Percentiles rank a stretch among this genome's conserved stretches.
phyloP scores from a whole-genome alignment of 2,888 invertebrate genomes.

The Drosophila atripex region DNA sequence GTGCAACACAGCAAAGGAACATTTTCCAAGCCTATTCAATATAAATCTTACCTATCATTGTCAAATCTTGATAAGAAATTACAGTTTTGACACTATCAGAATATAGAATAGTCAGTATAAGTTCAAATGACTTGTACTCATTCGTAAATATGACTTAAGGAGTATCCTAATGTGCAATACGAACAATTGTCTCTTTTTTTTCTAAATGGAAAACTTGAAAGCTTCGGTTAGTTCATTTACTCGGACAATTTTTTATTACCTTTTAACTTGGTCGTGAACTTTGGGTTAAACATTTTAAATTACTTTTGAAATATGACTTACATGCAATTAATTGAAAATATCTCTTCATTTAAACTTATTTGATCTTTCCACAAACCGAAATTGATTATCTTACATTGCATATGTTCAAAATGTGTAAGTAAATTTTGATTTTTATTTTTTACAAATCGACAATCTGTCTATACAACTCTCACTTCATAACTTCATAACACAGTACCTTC shows the following conservation, averaged over 20 bases:
- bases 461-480: constrained; percentile 11
- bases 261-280: background rate
- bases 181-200: background rate
- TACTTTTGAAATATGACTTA: background rate
- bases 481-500: background rate
- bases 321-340: constrained; percentile 37
- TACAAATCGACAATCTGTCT: constrained; percentile 19
- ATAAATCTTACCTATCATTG: background rate
- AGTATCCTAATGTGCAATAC: no score
- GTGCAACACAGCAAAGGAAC: background rate
- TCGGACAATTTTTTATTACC: background rate
- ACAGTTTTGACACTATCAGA: background rate
- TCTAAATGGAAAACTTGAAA: background rate
- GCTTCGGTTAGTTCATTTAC: background rate
- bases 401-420: constrained; percentile 77
- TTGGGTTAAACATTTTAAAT: background rate
- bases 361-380: constrained; percentile 53
- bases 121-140: no score
- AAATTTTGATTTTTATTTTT: constrained; percentile 54
- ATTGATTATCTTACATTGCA: constrained; percentile 66
- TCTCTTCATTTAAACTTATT: constrained; percentile 65
- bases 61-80: background rate
- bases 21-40: background rate
- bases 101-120: background rate
- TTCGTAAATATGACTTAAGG: no score